phyloP scores from a whole-genome alignment of 2,888 invertebrate species.

The Brachyptera risi region DNA sequence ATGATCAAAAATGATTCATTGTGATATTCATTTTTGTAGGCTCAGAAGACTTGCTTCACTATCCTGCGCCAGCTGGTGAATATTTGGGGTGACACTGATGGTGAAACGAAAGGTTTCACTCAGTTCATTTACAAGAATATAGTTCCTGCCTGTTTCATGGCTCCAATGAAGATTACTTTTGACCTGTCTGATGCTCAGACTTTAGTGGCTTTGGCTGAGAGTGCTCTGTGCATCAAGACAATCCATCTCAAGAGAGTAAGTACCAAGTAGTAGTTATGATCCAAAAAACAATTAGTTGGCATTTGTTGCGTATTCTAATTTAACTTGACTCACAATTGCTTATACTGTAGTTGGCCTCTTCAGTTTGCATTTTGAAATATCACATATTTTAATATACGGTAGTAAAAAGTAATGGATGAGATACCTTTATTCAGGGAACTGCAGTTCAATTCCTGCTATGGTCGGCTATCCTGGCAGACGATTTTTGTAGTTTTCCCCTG shows the following conservation, averaged over 20 bases:
- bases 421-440: too few species aligned
- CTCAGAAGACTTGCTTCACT: constrained; percentile 49
- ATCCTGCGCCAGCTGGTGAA: constrained; percentile 48
- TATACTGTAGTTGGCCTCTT: too few species aligned
- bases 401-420: too few species aligned
- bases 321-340: too few species aligned
- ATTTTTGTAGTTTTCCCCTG: too few species aligned
- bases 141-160: constrained; percentile 51
- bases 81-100: constrained; percentile 47
- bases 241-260: constrained; percentile 40
- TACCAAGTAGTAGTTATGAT: too few species aligned
- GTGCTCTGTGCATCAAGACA: constrained; percentile 39
- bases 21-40: constrained; percentile 36
- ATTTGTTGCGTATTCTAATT: too few species aligned
- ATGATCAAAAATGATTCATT: neutral
- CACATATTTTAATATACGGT: too few species aligned
- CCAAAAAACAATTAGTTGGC: too few species aligned
- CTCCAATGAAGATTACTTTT: constrained; percentile 49
- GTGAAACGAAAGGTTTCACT: constrained; percentile 43
- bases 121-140: constrained; percentile 50
- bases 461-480: too few species aligned
- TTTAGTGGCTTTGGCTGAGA: constrained; percentile 43
- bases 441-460: too few species aligned
- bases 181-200: constrained; percentile 51
- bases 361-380: too few species aligned